Evolutionary conservation across 1,140 invertebrate genomes (phyloP), one percentile per base, ranked within the genome.

Genomic region (Tetragonula clypearis): DNA sequence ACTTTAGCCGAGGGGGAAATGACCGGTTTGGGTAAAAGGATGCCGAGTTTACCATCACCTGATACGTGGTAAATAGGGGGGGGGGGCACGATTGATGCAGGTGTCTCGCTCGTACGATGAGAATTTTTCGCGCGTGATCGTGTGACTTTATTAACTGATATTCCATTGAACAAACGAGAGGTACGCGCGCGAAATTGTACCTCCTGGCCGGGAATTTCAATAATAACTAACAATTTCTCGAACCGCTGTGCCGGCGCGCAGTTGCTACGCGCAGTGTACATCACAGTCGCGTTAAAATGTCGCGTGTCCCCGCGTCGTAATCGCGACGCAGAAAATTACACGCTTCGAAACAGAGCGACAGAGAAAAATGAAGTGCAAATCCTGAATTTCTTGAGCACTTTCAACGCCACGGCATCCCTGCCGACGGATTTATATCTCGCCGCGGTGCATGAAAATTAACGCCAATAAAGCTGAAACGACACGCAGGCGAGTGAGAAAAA

Each of bases 1-100:
- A 58, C 60, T 68, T 79, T 79, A 79, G 66, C 75, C 82, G 26
- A 60, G 55, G 73, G 82, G 75, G 49, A 84, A 84, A 84, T 71
- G 68, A 84, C 82, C 82, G 82, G 82, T 84, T 84, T 84, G 26
- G 56, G 55, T 79, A 79, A 84, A 84, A 84, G 75, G 82, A 56
- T 79, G 75, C 77, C 53, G 65, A 60, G 66, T 58, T 79, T 49
- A 71, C 82, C 75, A 84, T 84, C 82, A 79, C 82, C 35, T 62
- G 82, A 84, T 84, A 84, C 56, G 17, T 53, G 66, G 66, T 84
- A 84, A 84, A 79, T 84, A 84, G 56, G 82, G 30, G 30, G 30
- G 30, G 30, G 30, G 82, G 75, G 75, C 82, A 84, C 66, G 55
- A 30, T 53, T 68, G 66, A 84, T 66, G 82, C 82, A 84, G 82